Percentiles rank a stretch among this genome's conserved stretches.
phyloP scores from a whole-genome alignment of 1,140 invertebrate genomes.

The Microplitis demolitor region DNA sequence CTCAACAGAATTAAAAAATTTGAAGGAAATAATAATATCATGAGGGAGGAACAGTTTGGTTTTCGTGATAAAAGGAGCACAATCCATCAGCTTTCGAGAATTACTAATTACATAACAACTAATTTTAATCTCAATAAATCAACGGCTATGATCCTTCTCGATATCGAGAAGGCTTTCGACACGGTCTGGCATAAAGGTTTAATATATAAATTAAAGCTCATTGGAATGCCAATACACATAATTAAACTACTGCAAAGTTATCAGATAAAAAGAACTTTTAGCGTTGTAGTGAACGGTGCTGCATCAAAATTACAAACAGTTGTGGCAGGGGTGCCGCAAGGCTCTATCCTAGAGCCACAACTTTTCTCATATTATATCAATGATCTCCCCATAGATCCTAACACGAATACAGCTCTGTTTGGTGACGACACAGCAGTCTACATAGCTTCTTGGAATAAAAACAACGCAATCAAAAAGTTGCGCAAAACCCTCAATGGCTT shows the following conservation, averaged over 20 bases:
- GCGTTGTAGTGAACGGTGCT: background rate
- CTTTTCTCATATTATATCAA: slow-evolving; percentile 18
- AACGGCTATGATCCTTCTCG: too few relatives aligned
- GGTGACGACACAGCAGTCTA: slow-evolving; percentile 30
- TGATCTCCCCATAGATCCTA: slow-evolving; percentile 14
- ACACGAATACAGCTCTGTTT: slow-evolving; percentile 21
- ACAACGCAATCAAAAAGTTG: slow-evolving; percentile 9
- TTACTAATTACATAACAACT: slow-evolving; percentile 37
- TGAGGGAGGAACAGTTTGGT: slow-evolving; percentile 40
- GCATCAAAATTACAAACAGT: slow-evolving; percentile 27
- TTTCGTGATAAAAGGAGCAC: slow-evolving; percentile 42
- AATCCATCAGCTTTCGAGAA: slow-evolving; percentile 37
- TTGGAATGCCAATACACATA: slow-evolving; percentile 26
- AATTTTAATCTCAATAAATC: slow-evolving; percentile 22
- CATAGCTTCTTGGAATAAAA: slow-evolving; percentile 14
- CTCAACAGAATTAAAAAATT: background rate
- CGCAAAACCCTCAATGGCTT: slow-evolving; percentile 22
- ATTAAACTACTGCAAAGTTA: slow-evolving; percentile 32
- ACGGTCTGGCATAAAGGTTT: too few relatives aligned
- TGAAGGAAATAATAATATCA: background rate
- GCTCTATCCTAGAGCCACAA: slow-evolving; percentile 6
- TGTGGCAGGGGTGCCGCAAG: slow-evolving; percentile 32
- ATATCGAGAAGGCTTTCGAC: too few relatives aligned
- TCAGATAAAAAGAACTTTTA: slow-evolving; percentile 17
- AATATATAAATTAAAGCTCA: slow-evolving; percentile 26